These are phyloP conservation scores for Athalia cordata DNA, from an alignment of 2,888 invertebrate species.

Conservation along the genomic window DNA sequence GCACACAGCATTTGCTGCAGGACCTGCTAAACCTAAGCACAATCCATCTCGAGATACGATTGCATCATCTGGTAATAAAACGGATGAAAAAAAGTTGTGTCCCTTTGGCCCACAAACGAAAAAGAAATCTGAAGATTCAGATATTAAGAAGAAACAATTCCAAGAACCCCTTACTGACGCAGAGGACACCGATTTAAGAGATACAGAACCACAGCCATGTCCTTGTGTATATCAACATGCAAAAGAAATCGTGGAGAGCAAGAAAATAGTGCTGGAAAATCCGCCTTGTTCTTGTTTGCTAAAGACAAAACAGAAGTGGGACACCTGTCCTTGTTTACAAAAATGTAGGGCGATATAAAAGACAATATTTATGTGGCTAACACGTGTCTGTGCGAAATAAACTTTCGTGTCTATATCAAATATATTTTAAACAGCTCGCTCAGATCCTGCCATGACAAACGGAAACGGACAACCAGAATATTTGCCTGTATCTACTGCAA, in stretches of 20 bases:
- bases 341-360: conserved; percentile 51
- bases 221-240: conserved; percentile 65
- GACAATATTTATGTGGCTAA: too few species aligned
- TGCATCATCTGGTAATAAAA: not conserved
- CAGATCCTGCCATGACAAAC: conserved; percentile 52
- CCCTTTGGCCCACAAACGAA: conserved; percentile 26
- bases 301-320: conserved; percentile 62
- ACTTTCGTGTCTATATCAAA: not conserved
- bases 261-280: conserved; percentile 60
- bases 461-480: conserved; percentile 53
- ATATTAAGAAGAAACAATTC: conserved; percentile 28
- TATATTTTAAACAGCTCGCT: conserved; percentile 46
- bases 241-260: conserved; percentile 61
- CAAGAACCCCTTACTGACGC: not conserved
- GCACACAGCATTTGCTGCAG: conserved; percentile 28
- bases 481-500: conserved; percentile 43
- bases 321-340: conserved; percentile 62
- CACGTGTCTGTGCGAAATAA: too few species aligned
- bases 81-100: conserved; percentile 37
- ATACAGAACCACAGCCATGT: conserved; percentile 58
- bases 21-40: conserved; percentile 16
- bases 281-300: conserved; percentile 67
- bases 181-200: conserved; percentile 52
- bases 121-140: conserved; percentile 47
- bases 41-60: not conserved